phyloP scores from a whole-genome alignment of 2,888 invertebrate genomes.

The Eupithecia subfuscata region DNA sequence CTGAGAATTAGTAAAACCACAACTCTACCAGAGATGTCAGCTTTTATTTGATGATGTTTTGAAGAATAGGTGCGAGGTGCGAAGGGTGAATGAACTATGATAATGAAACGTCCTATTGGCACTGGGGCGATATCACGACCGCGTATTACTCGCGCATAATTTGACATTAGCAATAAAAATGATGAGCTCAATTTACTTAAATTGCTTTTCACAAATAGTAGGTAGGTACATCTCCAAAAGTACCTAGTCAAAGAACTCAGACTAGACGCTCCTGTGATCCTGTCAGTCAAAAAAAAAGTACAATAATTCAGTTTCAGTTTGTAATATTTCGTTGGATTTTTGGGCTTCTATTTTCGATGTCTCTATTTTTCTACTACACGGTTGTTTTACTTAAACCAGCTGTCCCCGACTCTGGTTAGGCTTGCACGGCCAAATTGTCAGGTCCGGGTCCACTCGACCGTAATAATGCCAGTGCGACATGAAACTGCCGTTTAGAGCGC shows the following conservation, averaged over 20 bases:
- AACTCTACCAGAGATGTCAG: neutral
- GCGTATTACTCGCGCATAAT: neutral
- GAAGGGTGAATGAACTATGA: neutral
- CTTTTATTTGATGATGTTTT: neutral
- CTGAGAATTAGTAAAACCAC: slow-evolving; percentile 8
- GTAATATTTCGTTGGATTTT: too few species aligned
- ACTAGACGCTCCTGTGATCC: too few species aligned
- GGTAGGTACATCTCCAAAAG: too few species aligned
- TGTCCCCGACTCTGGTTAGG: slow-evolving; percentile 18
- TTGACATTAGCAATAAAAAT: neutral
- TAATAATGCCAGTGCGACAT: slow-evolving; percentile 51
- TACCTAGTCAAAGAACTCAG: too few species aligned
- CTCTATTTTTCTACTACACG: neutral
- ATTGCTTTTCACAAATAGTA: neutral
- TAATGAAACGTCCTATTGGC: neutral
- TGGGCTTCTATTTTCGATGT: neutral
- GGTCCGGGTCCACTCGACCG: slow-evolving; percentile 53
- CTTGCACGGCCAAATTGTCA: slow-evolving; percentile 50
- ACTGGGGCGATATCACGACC: neutral
- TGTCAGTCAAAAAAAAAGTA: too few species aligned
- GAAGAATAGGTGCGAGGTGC: neutral
- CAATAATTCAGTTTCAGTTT: too few species aligned
- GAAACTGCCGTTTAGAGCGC: slow-evolving; percentile 38
- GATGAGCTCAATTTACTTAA: neutral
- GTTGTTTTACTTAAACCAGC: slow-evolving; percentile 12